Evolutionary conservation across 2,888 invertebrate genomes (phyloP).

Genomic region (Drosophila infuscata): DNA sequence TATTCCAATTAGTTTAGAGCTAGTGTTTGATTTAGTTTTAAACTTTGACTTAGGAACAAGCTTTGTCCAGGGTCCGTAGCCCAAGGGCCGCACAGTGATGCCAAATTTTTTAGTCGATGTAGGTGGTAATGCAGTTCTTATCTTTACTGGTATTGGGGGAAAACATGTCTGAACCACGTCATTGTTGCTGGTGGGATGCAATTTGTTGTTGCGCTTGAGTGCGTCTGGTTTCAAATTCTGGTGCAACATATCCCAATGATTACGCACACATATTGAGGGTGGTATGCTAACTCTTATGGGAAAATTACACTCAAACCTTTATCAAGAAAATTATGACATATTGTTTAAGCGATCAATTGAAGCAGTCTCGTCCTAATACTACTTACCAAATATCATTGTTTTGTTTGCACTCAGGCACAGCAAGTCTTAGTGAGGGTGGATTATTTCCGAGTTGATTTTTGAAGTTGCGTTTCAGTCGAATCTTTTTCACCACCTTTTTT

Average conservation of each 20-base stretch:
- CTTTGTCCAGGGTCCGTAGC: background rate
- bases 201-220: background rate
- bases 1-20: background rate
- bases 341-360: background rate
- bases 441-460: constrained; percentile 10
- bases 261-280: constrained; percentile 22
- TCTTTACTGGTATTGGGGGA: background rate
- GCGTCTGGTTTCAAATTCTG: background rate
- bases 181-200: background rate
- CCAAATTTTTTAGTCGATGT: constrained; percentile 1
- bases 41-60: background rate
- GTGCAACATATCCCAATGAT: constrained; percentile 14
- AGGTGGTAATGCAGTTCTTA: background rate
- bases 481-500: constrained; percentile 6
- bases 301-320: constrained; percentile 67
- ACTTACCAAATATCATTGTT: constrained; percentile 57
- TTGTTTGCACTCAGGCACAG: background rate
- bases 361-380: background rate
- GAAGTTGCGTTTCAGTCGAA: constrained; percentile 16
- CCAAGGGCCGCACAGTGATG: constrained; percentile 26
- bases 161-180: constrained; percentile 2
- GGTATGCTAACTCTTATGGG: constrained; percentile 57
- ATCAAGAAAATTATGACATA: too few species aligned
- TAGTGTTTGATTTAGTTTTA: background rate
- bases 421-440: background rate